Evolutionary conservation across 2,797 vertebrate genomes (phyloP).

Genomic region (Sciurus vulgaris): DNA sequence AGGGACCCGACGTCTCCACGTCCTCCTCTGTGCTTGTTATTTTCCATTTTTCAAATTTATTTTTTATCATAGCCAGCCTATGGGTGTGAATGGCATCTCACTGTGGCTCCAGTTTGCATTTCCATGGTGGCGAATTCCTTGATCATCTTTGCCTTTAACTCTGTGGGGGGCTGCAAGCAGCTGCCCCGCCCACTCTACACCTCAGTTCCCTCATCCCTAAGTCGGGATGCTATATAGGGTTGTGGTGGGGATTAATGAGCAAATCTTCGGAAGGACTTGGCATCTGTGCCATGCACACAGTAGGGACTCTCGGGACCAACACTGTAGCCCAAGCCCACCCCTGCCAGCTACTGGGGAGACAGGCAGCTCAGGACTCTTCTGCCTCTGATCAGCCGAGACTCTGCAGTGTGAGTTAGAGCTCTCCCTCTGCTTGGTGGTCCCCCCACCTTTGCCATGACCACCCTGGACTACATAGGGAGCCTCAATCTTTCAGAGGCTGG

Average conservation of each 20-base stretch:
- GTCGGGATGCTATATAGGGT: background rate
- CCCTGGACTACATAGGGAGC: background rate
- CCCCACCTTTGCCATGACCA: background rate
- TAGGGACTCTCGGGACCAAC: background rate
- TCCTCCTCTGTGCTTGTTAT: background rate
- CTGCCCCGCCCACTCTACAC: background rate
- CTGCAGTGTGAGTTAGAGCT: background rate
- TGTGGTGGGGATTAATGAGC: background rate
- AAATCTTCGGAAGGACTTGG: background rate
- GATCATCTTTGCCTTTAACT: background rate
- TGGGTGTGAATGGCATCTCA: background rate
- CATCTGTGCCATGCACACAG: too few species aligned
- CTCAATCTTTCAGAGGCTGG: background rate
- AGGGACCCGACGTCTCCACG: background rate
- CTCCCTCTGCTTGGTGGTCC: background rate
- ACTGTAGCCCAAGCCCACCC: background rate
- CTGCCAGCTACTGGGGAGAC: background rate
- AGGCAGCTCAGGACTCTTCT: background rate
- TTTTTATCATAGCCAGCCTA: background rate
- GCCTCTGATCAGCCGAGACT: background rate
- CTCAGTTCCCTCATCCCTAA: background rate
- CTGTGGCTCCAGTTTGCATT: constrained; percentile 16
- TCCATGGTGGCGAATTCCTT: background rate
- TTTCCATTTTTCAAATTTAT: background rate
- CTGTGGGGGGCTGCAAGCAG: background rate